phyloP scores from a whole-genome alignment of 2,113 vertebrate species.

The Brachyhypopomus occidentalis region DNA sequence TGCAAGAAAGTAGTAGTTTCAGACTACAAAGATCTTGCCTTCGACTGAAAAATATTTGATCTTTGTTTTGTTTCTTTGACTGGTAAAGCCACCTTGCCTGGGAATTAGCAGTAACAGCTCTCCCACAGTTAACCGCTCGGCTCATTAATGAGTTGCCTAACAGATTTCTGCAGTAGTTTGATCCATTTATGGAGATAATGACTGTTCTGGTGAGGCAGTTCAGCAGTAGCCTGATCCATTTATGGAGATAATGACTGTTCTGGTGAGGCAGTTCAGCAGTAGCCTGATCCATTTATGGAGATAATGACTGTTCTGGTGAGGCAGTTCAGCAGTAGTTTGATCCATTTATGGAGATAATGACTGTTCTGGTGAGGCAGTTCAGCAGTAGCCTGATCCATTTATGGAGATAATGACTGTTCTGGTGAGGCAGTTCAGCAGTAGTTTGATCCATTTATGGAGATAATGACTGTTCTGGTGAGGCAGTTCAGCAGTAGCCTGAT shows the following conservation, averaged over 20 bases:
- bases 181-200: slow-evolving; percentile 30
- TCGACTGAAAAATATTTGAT: not conserved
- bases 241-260: slow-evolving; percentile 33
- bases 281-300: slow-evolving; percentile 18
- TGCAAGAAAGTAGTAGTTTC: not conserved
- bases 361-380: slow-evolving; percentile 19
- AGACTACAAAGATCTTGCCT: not conserved
- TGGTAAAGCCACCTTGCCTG: too few relatives aligned
- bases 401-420: slow-evolving; percentile 33
- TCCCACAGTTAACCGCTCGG: not conserved
- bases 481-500: slow-evolving; percentile 30
- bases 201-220: slow-evolving; percentile 17
- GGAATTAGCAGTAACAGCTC: not conserved
- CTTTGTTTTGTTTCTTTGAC: too few relatives aligned
- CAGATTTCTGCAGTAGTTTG: slow-evolving; percentile 25
- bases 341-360: slow-evolving; percentile 30
- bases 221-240: slow-evolving; percentile 23
- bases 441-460: slow-evolving; percentile 22
- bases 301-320: slow-evolving; percentile 30
- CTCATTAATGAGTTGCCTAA: slow-evolving; percentile 10
- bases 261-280: slow-evolving; percentile 25
- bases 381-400: slow-evolving; percentile 20
- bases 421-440: slow-evolving; percentile 26
- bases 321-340: slow-evolving; percentile 27
- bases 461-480: slow-evolving; percentile 23